phyloP scores from a whole-genome alignment of 1,140 invertebrate genomes.

The Gerris buenoi region DNA sequence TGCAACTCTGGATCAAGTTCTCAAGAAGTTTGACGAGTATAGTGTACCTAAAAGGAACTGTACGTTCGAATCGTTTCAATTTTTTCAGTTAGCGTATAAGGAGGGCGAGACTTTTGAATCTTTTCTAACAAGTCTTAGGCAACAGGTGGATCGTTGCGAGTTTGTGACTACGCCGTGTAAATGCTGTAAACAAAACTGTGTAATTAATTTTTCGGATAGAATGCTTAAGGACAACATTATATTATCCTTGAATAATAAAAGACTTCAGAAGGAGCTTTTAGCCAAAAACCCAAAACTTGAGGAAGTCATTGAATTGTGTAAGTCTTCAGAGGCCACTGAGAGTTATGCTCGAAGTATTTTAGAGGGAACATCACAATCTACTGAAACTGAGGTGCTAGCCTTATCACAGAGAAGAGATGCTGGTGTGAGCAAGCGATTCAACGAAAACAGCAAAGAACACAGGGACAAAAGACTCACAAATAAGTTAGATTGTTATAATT shows the following conservation, averaged over 20 bases:
- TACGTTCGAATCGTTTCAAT: background rate
- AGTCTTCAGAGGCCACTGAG: background rate
- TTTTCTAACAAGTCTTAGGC: background rate
- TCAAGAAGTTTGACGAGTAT: background rate
- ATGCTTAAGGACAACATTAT: background rate
- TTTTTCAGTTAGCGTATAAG: background rate
- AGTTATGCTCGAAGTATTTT: background rate
- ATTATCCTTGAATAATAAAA: background rate
- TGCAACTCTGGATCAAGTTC: background rate
- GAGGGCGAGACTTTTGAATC: background rate
- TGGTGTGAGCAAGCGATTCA: too few species aligned
- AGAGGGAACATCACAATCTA: too few species aligned
- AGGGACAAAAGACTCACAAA: too few species aligned
- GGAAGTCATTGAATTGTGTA: background rate
- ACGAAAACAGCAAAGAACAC: too few species aligned
- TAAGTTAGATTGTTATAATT: background rate
- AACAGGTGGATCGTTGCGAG: background rate
- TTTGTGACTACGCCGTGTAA: background rate
- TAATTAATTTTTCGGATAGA: background rate
- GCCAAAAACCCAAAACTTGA: background rate
- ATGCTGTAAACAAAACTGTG: background rate
- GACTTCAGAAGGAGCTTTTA: background rate
- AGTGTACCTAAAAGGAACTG: background rate
- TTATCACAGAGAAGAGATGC: too few species aligned
- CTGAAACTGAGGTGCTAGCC: too few species aligned